These are phyloP conservation scores for Dolichoris vasculosae DNA, from an alignment of 1,140 invertebrate species.

Conservation along the genomic window DNA sequence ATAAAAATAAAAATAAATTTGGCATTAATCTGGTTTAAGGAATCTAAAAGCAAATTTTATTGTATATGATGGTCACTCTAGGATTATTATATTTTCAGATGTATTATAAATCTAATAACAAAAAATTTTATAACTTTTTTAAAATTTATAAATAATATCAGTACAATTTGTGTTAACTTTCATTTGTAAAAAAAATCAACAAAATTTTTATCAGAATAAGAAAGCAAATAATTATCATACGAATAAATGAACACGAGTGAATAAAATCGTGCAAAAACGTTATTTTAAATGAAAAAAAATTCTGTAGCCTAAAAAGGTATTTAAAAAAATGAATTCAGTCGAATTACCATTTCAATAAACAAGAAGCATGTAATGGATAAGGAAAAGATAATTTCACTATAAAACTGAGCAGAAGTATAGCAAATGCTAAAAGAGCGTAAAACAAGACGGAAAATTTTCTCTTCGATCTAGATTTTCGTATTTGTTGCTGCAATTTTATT, in stretches of 20 bases:
- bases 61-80: not conserved
- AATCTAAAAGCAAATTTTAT: not conserved
- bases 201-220: too few species aligned
- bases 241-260: not conserved
- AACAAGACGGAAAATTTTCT: not conserved
- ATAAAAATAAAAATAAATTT: too few species aligned
- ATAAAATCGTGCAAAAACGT: not conserved
- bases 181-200: too few species aligned
- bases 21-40: too few species aligned
- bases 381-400: conserved; percentile 53
- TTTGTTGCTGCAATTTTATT: not conserved
- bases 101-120: too few species aligned
- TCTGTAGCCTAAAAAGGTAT: too few species aligned
- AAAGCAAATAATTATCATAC: too few species aligned
- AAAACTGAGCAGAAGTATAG: conserved; percentile 42
- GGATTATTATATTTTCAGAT: not conserved
- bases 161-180: not conserved
- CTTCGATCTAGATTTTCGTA: not conserved
- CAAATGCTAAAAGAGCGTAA: not conserved
- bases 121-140: too few species aligned
- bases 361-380: conserved; percentile 61
- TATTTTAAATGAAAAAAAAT: not conserved
- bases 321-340: not conserved
- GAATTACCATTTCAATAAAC: conserved; percentile 60
- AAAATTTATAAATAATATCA: not conserved